These are phyloP conservation scores for Astur gentilis DNA, from an alignment of 2,113 vertebrate genomes.

Conservation along the genomic window DNA sequence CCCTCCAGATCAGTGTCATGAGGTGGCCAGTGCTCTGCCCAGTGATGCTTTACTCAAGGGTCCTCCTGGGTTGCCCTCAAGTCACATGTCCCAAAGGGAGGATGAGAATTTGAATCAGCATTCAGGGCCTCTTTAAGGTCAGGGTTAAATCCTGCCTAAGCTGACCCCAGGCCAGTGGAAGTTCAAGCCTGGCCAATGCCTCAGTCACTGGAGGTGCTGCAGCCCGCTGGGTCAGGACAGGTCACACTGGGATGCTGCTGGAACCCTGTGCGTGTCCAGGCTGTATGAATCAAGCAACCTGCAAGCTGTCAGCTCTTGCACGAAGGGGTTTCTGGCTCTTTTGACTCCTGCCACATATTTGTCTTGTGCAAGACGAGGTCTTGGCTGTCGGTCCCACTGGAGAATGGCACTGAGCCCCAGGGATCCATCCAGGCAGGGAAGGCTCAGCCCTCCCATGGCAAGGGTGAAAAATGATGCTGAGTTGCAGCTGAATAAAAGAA, in stretches of 20 bases:
- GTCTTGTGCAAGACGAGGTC: background rate
- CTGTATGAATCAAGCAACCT: background rate
- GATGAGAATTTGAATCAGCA: background rate
- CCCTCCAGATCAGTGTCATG: background rate
- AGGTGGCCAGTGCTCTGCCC: background rate
- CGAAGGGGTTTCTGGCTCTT: background rate
- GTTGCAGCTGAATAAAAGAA: background rate
- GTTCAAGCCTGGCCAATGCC: background rate
- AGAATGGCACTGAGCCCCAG: background rate
- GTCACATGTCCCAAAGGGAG: background rate
- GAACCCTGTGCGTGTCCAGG: background rate
- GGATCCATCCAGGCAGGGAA: background rate
- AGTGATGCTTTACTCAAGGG: background rate
- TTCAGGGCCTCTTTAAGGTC: background rate
- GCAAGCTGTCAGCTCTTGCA: background rate
- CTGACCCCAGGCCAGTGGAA: background rate
- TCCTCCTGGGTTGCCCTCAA: background rate
- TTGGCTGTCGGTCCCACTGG: background rate
- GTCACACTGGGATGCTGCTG: accelerated
- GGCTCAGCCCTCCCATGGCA: background rate
- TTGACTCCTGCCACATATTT: background rate
- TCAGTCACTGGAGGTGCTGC: accelerated
- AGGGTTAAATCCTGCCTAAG: background rate
- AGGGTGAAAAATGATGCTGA: background rate
- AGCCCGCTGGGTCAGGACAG: background rate